A percentile compares a stretch with the other conserved stretches of the same genome.
phyloP scores from a whole-genome alignment of 2,113 vertebrate genomes.

The Myocastor coypus region DNA sequence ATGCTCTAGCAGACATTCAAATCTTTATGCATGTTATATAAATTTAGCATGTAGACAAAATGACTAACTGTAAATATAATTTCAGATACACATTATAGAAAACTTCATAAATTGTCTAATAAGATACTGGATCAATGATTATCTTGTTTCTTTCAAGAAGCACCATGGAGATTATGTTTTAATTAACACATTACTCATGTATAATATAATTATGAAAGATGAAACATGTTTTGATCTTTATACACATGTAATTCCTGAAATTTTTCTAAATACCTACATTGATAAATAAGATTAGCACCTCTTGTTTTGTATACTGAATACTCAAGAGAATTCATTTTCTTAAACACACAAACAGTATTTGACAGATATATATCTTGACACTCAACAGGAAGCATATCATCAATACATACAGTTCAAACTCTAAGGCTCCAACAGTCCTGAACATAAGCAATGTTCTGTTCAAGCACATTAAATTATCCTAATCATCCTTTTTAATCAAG shows the following conservation, averaged over 20 bases:
- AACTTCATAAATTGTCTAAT: conserved; percentile 11
- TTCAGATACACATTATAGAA: not conserved
- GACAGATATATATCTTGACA: not conserved
- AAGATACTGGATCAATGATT: conserved; percentile 41
- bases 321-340: conserved; percentile 15
- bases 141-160: not conserved
- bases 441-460: not conserved
- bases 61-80: not conserved
- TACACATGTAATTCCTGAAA: not conserved
- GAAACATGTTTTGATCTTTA: conserved; percentile 16
- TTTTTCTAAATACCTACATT: not conserved
- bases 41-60: conserved; percentile 36
- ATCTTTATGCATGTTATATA: not conserved
- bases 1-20: conserved; percentile 23
- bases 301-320: not conserved
- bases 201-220: conserved; percentile 7
- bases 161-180: conserved; percentile 22
- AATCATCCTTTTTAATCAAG: not conserved
- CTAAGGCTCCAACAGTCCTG: not conserved
- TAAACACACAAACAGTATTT: conserved; percentile 27
- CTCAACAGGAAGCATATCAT: not conserved
- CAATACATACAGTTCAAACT: not conserved
- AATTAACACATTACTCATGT: conserved; percentile 27
- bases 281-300: conserved; percentile 46
- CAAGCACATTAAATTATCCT: not conserved